A percentile compares a stretch with the other conserved stretches of the same genome.
phyloP scores from a whole-genome alignment of 1,140 invertebrate species.

The Laupala kohalensis region DNA sequence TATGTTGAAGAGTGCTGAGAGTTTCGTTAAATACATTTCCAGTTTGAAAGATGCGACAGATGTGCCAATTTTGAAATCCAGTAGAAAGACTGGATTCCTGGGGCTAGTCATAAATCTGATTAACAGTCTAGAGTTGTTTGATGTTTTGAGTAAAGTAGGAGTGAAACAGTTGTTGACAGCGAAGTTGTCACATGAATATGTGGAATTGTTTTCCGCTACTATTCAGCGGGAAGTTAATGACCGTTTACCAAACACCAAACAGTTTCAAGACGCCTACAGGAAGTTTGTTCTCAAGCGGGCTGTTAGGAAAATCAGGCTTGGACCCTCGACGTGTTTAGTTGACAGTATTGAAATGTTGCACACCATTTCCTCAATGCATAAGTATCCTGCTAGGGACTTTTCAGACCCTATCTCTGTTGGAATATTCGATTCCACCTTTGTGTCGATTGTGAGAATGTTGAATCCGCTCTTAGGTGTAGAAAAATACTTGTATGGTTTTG shows the following conservation, averaged over 20 bases:
- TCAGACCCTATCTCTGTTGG: too few species aligned
- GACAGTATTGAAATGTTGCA: neutral
- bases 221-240: neutral
- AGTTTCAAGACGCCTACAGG: neutral
- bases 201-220: neutral
- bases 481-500: neutral
- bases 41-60: neutral
- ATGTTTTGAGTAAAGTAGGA: neutral
- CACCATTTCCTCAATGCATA: neutral
- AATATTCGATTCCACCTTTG: neutral
- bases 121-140: neutral
- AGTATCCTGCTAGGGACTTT: too few species aligned
- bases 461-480: too few species aligned
- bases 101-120: neutral
- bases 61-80: neutral
- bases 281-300: neutral
- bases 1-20: neutral
- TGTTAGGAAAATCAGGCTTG: neutral
- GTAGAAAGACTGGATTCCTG: neutral
- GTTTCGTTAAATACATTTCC: neutral
- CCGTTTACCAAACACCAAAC: neutral
- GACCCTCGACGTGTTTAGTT: neutral
- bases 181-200: neutral
- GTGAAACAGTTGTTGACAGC: neutral
- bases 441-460: neutral